These are phyloP conservation scores for Dolichallabes microphthalmus DNA, from an alignment of 2,113 vertebrate species.

Conservation along the genomic window DNA sequence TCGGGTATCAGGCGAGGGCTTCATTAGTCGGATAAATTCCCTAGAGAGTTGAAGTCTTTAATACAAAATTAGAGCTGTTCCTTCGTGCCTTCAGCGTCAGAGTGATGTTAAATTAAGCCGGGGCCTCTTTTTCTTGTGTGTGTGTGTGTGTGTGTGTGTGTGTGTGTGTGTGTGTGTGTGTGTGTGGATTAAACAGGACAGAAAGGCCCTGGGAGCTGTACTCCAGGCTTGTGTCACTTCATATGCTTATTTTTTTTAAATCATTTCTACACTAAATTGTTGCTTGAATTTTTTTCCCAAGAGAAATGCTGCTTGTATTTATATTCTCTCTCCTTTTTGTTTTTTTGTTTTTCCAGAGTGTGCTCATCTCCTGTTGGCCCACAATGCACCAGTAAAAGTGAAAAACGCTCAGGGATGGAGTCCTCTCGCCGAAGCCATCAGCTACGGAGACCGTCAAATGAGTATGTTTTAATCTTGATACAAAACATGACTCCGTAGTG, in stretches of 20 bases:
- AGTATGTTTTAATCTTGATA: constrained; percentile 75
- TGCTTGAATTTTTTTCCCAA: neutral
- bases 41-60: constrained; percentile 41
- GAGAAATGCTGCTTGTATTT: neutral
- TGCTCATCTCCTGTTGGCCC: constrained; percentile 96
- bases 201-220: constrained; percentile 9
- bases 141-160: constrained; percentile 29
- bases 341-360: constrained; percentile 79
- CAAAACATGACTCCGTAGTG: neutral
- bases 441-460: constrained; percentile 99
- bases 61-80: constrained; percentile 43
- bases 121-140: constrained; percentile 35
- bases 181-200: neutral
- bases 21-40: constrained; percentile 46
- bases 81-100: constrained; percentile 40
- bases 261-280: constrained; percentile 17
- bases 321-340: neutral
- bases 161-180: constrained; percentile 30
- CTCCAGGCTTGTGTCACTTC: neutral
- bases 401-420: constrained; percentile 99
- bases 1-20: constrained; percentile 28
- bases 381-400: constrained; percentile 99
- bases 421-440: constrained; percentile 98
- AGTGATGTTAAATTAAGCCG: constrained; percentile 49
- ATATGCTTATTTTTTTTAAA: constrained; percentile 25